Evolutionary conservation across 2,888 invertebrate species (phyloP), one percentile per base, ranked within the genome.

Genomic region (Altica lythri): DNA sequence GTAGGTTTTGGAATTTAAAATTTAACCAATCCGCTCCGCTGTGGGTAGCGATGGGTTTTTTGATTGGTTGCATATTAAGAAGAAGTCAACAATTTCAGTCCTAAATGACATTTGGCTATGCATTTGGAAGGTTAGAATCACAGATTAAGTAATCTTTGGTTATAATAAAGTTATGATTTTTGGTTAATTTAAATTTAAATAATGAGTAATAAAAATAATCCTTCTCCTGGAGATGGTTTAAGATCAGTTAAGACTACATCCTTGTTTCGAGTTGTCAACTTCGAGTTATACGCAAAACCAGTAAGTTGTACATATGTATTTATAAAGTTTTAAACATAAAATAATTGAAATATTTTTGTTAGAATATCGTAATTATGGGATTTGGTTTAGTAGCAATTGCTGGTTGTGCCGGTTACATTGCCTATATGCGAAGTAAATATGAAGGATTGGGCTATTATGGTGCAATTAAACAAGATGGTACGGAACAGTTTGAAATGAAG

Each of bases 281-380:
- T 90, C 77, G 95, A 95, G 77, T 79, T 95, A 1, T 95, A 93
- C 74, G 84, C 87, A 0, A 92, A 88, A 77, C 95, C 93, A 56
- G 95, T 95, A 81, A 83, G 87, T 78, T 48, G 13, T 17, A 46
- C 14, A 32, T 40, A 27, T 12, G 18, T 13, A 37, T 37, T 45
- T 17, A 18, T 34, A 40, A 43, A 42, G 12, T 44, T 18, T 42
- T 52, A n/a, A 14, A 44, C n/a, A n/a, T n/a, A n/a, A n/a, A n/a
- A n/a, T n/a, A n/a, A n/a, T n/a, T n/a, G n/a, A n/a, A n/a, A n/a
- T 42, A 14, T 49, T 68, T 68, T 70, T 83, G 84, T 62, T 80
- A 93, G 94, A 95, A 95, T 77, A 86, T 87, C 65, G 81, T 87
- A 2, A 84, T 93, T 60, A 95, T 95, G 94, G 84, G 83, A 22